Evolutionary conservation across 2,888 invertebrate genomes (phyloP).

Genomic region (Lithophane ornitopus): DNA sequence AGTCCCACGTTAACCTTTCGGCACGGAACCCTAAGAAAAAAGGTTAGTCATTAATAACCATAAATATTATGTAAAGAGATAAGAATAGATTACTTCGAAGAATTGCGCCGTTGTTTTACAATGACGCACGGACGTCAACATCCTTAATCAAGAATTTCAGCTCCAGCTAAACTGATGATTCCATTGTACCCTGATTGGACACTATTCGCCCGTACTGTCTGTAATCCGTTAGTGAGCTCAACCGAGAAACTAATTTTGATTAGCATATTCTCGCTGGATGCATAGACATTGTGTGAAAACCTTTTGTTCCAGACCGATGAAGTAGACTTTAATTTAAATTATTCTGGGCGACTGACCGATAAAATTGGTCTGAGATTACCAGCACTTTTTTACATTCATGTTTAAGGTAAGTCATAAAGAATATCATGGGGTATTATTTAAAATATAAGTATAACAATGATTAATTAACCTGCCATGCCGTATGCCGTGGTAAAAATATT

Average conservation of each 20-base stretch:
- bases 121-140: not conserved
- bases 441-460: too few species aligned
- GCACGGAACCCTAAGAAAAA: too few species aligned
- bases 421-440: not conserved
- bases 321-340: slow-evolving; percentile 21
- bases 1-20: too few species aligned
- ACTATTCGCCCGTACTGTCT: not conserved
- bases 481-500: too few species aligned
- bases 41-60: too few species aligned
- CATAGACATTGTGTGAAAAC: slow-evolving; percentile 16
- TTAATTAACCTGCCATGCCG: too few species aligned
- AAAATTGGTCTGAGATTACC: not conserved
- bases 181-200: slow-evolving; percentile 7
- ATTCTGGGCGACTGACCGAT: not conserved
- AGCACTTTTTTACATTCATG: too few species aligned
- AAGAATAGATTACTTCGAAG: not conserved
- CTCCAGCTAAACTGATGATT: slow-evolving; percentile 8
- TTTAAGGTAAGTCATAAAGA: not conserved
- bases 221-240: slow-evolving; percentile 27
- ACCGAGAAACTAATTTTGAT: slow-evolving; percentile 48
- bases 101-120: not conserved
- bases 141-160: slow-evolving; percentile 8
- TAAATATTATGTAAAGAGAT: too few species aligned
- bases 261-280: slow-evolving; percentile 18
- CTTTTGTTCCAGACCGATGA: slow-evolving; percentile 16